Evolutionary conservation across 2,113 vertebrate species (phyloP), one percentile per base, ranked within the genome.

Genomic region (Dicentrarchus labrax): DNA sequence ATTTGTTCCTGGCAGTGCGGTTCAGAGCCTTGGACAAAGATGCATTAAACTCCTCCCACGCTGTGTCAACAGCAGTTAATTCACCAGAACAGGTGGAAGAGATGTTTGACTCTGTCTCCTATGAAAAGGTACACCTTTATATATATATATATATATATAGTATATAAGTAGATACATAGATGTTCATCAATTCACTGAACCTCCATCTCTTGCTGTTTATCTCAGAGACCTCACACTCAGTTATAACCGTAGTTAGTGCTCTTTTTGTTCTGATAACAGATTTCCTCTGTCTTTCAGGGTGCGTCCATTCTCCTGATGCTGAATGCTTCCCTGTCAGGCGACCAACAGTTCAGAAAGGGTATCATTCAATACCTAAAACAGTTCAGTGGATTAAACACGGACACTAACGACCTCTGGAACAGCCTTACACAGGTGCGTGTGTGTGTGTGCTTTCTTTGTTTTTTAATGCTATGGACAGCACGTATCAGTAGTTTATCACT

Each of bases 81-180:
- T 95, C 96, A 47, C 93, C 96, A 48, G 96, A 96, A 69, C 96
- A 99, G 91, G 97, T 99, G 80, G 96, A 96, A 75, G 97, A 98
- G 94, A 99, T 99, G 97, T 99, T 99, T 95, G 97, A 99, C 95
- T 94, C 94, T 0, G 95, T 99, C 88, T 98, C 98, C 38, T 99
- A 99, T 84, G 95, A 97, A 86, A 99, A 99, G 98, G 98, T 99
- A 94, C 8, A 47, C 2, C 62, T 81, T 61, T 59, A 16, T 24
- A 13, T 60, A 9, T 6, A 22, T 39, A 8, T 5, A 19, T 59
- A n/a, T 59, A 16, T 24, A 13, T 36, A 45, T 47, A 19, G 1
- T 64, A 15, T 24, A 8, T 56, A 56, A 22, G 2, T 51, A 7
- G 7, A 17, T 41, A 16, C 16, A 69, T 51, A 7, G 2, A 68